These are phyloP conservation scores for Xyrauchen texanus DNA, from an alignment of 2,113 vertebrate species.

Conservation along the genomic window DNA sequence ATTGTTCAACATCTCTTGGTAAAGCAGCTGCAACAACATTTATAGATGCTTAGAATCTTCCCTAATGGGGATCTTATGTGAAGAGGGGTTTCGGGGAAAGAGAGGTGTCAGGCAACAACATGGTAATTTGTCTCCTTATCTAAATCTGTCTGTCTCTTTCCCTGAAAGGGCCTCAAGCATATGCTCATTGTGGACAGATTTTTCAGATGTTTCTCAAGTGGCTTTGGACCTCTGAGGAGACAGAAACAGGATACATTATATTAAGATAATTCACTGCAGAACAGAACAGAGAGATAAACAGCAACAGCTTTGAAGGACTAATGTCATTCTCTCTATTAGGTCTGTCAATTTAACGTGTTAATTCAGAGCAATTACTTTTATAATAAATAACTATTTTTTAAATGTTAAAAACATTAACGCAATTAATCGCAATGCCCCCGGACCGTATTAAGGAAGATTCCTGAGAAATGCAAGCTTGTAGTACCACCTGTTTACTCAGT, in stretches of 20 bases:
- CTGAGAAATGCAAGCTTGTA: too few relatives aligned
- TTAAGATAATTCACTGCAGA: neutral
- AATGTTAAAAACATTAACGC: too few relatives aligned
- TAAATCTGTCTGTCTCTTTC: constrained; percentile 20
- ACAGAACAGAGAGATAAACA: neutral
- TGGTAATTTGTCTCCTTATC: neutral
- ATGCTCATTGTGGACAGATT: neutral
- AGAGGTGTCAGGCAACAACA: neutral
- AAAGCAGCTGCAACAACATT: constrained; percentile 13
- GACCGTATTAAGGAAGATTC: too few relatives aligned
- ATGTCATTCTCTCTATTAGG: too few relatives aligned
- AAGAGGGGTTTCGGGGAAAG: neutral
- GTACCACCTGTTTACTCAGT: too few relatives aligned
- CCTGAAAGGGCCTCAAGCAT: constrained; percentile 7
- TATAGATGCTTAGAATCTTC: too few relatives aligned
- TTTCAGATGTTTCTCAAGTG: neutral
- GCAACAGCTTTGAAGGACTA: too few relatives aligned
- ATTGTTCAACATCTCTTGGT: constrained; percentile 21
- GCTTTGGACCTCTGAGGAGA: neutral
- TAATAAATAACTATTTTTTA: too few relatives aligned
- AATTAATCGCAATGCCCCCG: too few relatives aligned
- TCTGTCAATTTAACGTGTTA: too few relatives aligned
- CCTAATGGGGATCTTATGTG: too few relatives aligned
- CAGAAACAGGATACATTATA: neutral
- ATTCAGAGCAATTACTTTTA: too few relatives aligned